Conservation (phyloP, 2,797 vertebrate species). For the Crocidura indochinensis region DNA sequence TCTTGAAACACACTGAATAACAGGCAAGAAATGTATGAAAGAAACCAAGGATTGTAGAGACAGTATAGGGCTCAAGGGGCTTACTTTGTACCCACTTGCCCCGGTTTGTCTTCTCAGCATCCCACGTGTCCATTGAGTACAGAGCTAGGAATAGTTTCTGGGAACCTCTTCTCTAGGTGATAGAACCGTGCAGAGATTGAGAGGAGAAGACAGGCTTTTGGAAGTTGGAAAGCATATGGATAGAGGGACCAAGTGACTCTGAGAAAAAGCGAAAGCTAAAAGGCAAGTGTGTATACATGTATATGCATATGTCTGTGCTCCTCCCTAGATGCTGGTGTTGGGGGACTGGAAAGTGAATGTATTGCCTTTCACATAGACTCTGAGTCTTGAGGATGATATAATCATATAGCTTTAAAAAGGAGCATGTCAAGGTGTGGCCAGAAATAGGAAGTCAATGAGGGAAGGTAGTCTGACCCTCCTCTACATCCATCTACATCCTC, state of each 20-base stretch:
- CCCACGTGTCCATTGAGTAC: no score
- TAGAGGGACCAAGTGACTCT: background rate
- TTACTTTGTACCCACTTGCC: no score
- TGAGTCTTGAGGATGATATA: background rate
- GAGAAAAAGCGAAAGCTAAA: background rate
- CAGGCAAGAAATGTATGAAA: background rate
- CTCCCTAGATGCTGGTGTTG: background rate
- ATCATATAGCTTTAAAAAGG: background rate
- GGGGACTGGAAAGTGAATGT: background rate
- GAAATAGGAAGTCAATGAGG: background rate
- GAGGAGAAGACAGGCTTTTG: conserved; percentile 10
- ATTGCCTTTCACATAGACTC: background rate
- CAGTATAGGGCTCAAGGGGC: no score
- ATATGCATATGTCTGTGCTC: no score
- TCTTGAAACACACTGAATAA: conserved; percentile 21
- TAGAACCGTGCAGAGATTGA: conserved; percentile 8
- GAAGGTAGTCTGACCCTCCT: background rate
- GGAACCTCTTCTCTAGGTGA: no score
- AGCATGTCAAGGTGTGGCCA: no score
- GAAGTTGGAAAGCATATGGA: background rate
- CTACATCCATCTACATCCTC: background rate
- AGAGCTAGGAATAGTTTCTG: no score
- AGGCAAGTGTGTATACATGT: background rate
- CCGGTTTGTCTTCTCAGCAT: no score
- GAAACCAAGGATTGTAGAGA: no score